Conservation (phyloP, 2,797 vertebrate genomes). For the Platalea minor region DNA sequence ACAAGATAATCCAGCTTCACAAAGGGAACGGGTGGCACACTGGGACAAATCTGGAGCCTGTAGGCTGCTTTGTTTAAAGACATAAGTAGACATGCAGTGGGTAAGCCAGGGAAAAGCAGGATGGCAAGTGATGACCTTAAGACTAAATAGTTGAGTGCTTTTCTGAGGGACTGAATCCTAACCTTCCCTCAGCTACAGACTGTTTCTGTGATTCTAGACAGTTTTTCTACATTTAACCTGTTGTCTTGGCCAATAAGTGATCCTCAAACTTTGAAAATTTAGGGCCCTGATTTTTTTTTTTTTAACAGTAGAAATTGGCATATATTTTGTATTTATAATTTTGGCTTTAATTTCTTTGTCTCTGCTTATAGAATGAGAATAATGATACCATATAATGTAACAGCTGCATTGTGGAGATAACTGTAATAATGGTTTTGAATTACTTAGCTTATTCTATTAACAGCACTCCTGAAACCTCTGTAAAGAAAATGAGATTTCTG, state of each 20-base stretch:
- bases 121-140: not conserved
- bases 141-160: not conserved
- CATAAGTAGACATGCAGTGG: not conserved
- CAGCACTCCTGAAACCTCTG: not conserved
- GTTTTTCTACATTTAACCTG: not conserved
- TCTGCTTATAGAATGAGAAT: not conserved
- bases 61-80: not conserved
- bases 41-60: not conserved
- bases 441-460: not conserved
- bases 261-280: not conserved
- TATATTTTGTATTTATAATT: not conserved
- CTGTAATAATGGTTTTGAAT: not conserved
- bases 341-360: not conserved
- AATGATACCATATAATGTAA: not conserved
- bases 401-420: not conserved
- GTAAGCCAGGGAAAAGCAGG: not conserved
- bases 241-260: not conserved
- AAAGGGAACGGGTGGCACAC: not conserved
- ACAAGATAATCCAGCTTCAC: not conserved
- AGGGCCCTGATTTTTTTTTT: not conserved
- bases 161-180: not conserved
- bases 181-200: not conserved
- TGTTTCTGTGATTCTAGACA: not conserved
- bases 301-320: not conserved
- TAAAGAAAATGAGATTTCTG: not conserved